Percentiles rank a stretch among this genome's conserved stretches.
These are phyloP conservation scores for Seladonia tumulorum DNA, from an alignment of 2,888 invertebrate genomes.

Conservation along the genomic window DNA sequence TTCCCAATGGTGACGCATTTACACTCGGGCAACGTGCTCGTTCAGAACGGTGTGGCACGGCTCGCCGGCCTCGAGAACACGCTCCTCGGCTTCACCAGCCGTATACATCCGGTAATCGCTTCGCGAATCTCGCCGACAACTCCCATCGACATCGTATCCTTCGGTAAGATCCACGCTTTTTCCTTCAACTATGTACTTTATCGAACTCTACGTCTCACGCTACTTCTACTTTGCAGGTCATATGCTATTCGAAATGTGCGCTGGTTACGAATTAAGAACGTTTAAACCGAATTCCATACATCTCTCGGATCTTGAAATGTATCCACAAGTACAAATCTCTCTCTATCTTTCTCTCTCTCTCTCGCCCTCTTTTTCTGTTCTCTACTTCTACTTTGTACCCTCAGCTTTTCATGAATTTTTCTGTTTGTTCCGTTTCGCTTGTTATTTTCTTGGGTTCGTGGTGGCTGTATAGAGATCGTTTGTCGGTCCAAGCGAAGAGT, in stretches of 20 bases:
- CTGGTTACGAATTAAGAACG: constrained; percentile 92
- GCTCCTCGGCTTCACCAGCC: constrained; percentile 90
- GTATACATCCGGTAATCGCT: constrained; percentile 86
- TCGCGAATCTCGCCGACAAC: constrained; percentile 84
- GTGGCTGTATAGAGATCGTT: background rate
- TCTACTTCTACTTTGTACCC: background rate
- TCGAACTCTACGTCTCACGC: constrained; percentile 1
- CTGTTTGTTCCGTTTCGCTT: background rate
- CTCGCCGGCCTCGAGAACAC: constrained; percentile 95
- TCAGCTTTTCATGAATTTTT: background rate
- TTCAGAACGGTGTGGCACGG: constrained; percentile 96
- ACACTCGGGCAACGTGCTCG: constrained; percentile 95
- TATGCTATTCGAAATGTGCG: constrained; percentile 96
- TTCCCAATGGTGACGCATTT: constrained; percentile 95
- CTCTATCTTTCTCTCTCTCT: constrained; percentile 15
- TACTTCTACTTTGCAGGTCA: constrained; percentile 85
- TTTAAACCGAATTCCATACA: constrained; percentile 91
- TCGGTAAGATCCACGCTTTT: constrained; percentile 86
- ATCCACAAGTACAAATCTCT: constrained; percentile 87
- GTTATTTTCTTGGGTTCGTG: constrained; percentile 10
- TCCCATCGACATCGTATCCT: constrained; percentile 88
- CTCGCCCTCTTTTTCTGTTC: background rate
- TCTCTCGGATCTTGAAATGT: constrained; percentile 88
- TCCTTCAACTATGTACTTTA: background rate
- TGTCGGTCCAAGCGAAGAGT: background rate